A percentile compares a stretch with the other conserved stretches of the same genome.
Conservation (phyloP, 2,797 vertebrate genomes). For the Taenioides sp. region DNA sequence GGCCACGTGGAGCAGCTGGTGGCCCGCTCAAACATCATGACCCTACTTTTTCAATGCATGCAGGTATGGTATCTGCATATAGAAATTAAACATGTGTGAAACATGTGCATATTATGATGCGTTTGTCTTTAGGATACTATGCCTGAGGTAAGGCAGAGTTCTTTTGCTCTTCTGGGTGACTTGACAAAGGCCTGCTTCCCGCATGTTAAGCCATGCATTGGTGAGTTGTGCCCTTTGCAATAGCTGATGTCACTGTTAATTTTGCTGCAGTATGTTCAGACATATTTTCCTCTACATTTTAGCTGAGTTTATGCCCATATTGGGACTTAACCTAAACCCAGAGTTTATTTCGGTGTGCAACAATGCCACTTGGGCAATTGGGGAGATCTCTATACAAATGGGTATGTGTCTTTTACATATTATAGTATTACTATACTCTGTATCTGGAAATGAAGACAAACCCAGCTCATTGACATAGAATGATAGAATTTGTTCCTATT, state of each 20-base stretch:
- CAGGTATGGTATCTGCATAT: constrained; percentile 75
- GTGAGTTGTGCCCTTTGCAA: constrained; percentile 67
- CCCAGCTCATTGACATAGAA: constrained; percentile 68
- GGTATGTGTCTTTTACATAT: constrained; percentile 62
- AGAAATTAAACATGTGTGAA: neutral
- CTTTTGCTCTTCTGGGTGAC: constrained; percentile 91
- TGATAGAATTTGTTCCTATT: constrained; percentile 70
- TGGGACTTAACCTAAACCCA: constrained; percentile 93
- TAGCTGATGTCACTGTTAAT: neutral
- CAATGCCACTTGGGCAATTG: constrained; percentile 96
- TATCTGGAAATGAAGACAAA: constrained; percentile 68
- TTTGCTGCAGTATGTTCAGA: neutral
- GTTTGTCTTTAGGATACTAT: constrained; percentile 83
- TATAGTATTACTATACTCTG: neutral
- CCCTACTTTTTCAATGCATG: constrained; percentile 95
- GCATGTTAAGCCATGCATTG: constrained; percentile 93
- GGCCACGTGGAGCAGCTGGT: constrained; percentile 90
- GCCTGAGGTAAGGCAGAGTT: constrained; percentile 96
- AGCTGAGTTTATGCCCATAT: constrained; percentile 97
- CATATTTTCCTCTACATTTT: constrained; percentile 13
- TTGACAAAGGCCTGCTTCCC: constrained; percentile 94
- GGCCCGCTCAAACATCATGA: constrained; percentile 95
- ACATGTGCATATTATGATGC: neutral
- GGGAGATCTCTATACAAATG: constrained; percentile 98
- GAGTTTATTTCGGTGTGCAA: constrained; percentile 97